Conservation (phyloP, 37 sponge, comb jelly and placozoan genomes). For the Ephydatia muelleri region DNA sequence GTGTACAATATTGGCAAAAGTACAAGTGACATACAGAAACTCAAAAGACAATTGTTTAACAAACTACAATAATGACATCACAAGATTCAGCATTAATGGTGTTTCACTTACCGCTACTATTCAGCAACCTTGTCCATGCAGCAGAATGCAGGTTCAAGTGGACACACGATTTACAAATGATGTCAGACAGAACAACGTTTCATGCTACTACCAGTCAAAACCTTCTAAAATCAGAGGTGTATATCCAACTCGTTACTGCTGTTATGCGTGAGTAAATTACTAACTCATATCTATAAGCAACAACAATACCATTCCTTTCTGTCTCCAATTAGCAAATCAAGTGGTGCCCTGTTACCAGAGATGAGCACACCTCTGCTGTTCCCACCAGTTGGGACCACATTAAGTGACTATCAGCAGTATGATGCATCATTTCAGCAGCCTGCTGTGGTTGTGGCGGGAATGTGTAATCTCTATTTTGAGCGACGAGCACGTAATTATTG, state of each 20-base stretch:
- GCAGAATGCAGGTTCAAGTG: neutral
- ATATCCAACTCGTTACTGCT: neutral
- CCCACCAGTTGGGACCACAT: neutral
- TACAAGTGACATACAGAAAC: neutral
- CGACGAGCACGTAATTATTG: constrained; percentile 53
- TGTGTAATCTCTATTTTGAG: constrained; percentile 38
- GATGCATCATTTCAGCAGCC: constrained; percentile 17
- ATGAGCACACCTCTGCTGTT: constrained; percentile 26
- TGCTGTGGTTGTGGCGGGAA: constrained; percentile 43
- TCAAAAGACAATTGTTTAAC: neutral
- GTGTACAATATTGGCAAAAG: constrained; percentile 5
- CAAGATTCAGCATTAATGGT: neutral
- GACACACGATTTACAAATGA: neutral
- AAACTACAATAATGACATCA: constrained; percentile 5
- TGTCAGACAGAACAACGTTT: too few relatives aligned
- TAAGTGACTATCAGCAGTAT: neutral
- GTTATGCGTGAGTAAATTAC: neutral
- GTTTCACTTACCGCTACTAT: neutral
- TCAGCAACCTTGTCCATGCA: constrained; percentile 54
- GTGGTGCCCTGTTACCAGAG: neutral
- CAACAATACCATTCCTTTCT: neutral
- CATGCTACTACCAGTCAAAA: neutral
- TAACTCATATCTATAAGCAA: neutral
- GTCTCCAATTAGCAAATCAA: neutral
- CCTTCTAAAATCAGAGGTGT: neutral